Percentiles rank a stretch among this genome's conserved stretches.
These are phyloP conservation scores for Drosophila aldrichi DNA, from an alignment of 2,888 invertebrate genomes.

Conservation along the genomic window DNA sequence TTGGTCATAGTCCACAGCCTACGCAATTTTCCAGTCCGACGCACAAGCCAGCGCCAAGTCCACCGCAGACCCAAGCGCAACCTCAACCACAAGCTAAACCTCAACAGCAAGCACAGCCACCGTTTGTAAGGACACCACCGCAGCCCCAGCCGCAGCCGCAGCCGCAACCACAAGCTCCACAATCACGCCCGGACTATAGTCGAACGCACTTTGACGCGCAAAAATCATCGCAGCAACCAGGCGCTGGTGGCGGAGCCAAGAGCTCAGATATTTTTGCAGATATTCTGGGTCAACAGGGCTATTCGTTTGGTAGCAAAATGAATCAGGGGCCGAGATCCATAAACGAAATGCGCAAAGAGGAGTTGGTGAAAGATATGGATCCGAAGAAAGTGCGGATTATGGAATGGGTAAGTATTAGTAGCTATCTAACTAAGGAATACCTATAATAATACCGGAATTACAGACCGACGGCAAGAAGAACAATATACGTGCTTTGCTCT, in stretches of 20 bases:
- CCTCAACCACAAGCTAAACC: conserved; percentile 81
- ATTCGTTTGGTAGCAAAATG: conserved; percentile 91
- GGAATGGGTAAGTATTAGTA: conserved; percentile 89
- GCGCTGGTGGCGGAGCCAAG: conserved; percentile 62
- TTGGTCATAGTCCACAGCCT: conserved; percentile 82
- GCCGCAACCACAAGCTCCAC: conserved; percentile 42
- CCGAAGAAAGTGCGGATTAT: conserved; percentile 94
- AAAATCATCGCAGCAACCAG: conserved; percentile 58
- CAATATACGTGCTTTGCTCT: conserved; percentile 97
- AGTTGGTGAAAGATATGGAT: conserved; percentile 94
- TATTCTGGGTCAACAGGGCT: conserved; percentile 95
- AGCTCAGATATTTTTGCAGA: conserved; percentile 93
- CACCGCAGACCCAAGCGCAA: conserved; percentile 52
- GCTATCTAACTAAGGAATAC: background rate
- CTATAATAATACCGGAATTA: background rate
- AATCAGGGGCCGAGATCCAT: conserved; percentile 93
- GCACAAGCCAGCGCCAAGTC: conserved; percentile 82
- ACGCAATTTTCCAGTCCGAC: conserved; percentile 85
- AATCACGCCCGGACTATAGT: conserved; percentile 87
- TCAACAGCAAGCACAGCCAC: conserved; percentile 33
- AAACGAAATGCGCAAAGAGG: conserved; percentile 96
- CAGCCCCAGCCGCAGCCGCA: conserved; percentile 31
- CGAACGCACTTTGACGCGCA: conserved; percentile 89
- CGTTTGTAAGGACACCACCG: conserved; percentile 32
- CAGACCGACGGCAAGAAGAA: conserved; percentile 98